phyloP scores from a whole-genome alignment of 37 sponge, comb jelly and placozoan species.

The Aplysina aerophoba region DNA sequence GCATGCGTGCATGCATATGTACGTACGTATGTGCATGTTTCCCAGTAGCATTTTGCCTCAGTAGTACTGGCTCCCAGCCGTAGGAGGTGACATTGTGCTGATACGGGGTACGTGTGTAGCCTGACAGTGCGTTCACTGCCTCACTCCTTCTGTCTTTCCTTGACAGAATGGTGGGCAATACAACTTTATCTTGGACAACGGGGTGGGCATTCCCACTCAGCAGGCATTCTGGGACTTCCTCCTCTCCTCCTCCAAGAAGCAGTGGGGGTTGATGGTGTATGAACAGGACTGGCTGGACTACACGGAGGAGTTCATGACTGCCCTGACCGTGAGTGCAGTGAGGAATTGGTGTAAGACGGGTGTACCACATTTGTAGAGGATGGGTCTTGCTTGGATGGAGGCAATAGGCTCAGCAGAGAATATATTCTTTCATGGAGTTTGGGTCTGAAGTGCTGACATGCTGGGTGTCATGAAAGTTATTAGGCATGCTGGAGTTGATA shows the following conservation, averaged over 20 bases:
- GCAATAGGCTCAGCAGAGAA: no score
- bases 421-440: no score
- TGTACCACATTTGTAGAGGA: no score
- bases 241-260: conserved; percentile 49
- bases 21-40: background rate
- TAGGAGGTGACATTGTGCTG: no score
- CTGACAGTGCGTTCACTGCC: background rate
- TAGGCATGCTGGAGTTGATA: no score
- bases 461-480: no score
- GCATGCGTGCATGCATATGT: background rate
- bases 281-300: conserved; percentile 84
- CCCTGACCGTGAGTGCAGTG: conserved; percentile 2
- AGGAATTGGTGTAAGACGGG: no score
- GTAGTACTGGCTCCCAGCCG: background rate
- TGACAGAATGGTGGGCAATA: conserved; percentile 69
- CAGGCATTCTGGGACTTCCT: conserved; percentile 72
- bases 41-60: background rate
- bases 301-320: background rate
- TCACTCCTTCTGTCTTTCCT: background rate
- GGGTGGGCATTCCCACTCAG: conserved; percentile 43
- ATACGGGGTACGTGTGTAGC: no score
- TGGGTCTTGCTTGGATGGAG: no score
- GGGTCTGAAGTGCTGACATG: no score
- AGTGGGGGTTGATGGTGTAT: conserved; percentile 71
- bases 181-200: conserved; percentile 63